A percentile compares a stretch with the other conserved stretches of the same genome.
These are phyloP conservation scores for Matsumyia berberina DNA, from an alignment of 2,888 invertebrate species.

Conservation along the genomic window DNA sequence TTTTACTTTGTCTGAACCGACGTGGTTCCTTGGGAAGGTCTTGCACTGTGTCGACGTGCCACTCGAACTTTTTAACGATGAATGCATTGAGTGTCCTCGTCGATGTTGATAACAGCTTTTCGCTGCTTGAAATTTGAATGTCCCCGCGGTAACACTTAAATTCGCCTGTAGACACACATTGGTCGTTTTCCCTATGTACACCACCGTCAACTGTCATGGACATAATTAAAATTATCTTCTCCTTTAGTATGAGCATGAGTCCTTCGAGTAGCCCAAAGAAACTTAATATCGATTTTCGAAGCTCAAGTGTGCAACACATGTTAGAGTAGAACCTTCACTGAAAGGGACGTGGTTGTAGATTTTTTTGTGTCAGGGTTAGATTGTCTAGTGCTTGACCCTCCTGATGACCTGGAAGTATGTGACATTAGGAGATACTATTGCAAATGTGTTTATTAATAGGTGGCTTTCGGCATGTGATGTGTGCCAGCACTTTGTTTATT, in stretches of 20 bases:
- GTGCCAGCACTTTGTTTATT: too few species aligned
- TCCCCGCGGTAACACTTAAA: too few species aligned
- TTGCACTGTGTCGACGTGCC: too few species aligned
- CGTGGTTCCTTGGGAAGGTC: too few species aligned
- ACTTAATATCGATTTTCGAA: constrained; percentile 45
- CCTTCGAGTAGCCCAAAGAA: constrained; percentile 1
- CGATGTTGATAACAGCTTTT: too few species aligned
- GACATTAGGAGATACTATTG: too few species aligned
- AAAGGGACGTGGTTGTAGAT: constrained; percentile 26
- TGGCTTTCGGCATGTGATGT: too few species aligned
- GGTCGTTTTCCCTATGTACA: neutral
- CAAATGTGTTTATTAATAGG: too few species aligned
- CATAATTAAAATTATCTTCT: constrained; percentile 9
- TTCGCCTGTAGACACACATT: too few species aligned
- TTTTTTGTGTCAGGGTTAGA: constrained; percentile 42
- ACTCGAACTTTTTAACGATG: too few species aligned
- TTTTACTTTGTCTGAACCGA: constrained; percentile 37
- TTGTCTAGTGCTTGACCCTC: constrained; percentile 33
- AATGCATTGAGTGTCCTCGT: too few species aligned
- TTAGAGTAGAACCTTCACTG: neutral
- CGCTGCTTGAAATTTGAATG: too few species aligned
- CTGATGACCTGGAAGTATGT: constrained; percentile 29
- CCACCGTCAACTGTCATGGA: constrained; percentile 7
- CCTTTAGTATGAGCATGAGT: neutral
- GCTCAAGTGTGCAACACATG: constrained; percentile 42